Base-by-base conservation (phyloP, 2,113 vertebrate genomes). In the Oostethus manadensis region DNA sequence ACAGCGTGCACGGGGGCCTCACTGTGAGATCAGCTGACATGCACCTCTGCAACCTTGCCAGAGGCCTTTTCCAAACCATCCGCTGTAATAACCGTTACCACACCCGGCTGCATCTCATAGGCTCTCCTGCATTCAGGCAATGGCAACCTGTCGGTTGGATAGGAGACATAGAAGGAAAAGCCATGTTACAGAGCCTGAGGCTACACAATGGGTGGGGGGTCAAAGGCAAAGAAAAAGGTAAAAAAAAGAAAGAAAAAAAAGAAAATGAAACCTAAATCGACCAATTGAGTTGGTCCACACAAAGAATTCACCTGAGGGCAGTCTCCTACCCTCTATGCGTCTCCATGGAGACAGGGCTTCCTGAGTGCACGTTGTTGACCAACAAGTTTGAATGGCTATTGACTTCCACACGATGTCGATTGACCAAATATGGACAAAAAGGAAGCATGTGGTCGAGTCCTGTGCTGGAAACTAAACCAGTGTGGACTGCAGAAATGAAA, bases 251-350 rank as follows among this genome's bases (percentile, higher is more conserved):
- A 85, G 80, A 85, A 77, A 77, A 68, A 68, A 78, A 66, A 79
- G 76, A 81, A 75, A 84, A 86, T 76, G 77, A 83, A 82, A 82
- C 73, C 70, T 81, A 85, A 87, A 84, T 80, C 73, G 76, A 78
- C 68, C 80, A 71, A 77, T 82, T 84, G 68, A 74, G 69, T 57
- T 57, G 55, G 57, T 1, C 66, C 78, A 66, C 59, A 72, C 76
- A 60, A 79, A 78, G 75, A 82, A 74, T 75, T 80, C 74, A 85
- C 87, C 83, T 77, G 72, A 77, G 69, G 70, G 78, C 73, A 68
- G 66, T 58, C 71, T 79, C 57, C 62, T 73, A 77, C 77, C 68
- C 79, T 53, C 73, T 76, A 79, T 74, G 80, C 67, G 78, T 89
- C 87, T 87, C 82, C 79, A 87, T 87, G 83, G 87, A 81, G 78